Evolutionary conservation across 1,140 invertebrate species (phyloP).

Genomic region (Drosophila neocordata): DNA sequence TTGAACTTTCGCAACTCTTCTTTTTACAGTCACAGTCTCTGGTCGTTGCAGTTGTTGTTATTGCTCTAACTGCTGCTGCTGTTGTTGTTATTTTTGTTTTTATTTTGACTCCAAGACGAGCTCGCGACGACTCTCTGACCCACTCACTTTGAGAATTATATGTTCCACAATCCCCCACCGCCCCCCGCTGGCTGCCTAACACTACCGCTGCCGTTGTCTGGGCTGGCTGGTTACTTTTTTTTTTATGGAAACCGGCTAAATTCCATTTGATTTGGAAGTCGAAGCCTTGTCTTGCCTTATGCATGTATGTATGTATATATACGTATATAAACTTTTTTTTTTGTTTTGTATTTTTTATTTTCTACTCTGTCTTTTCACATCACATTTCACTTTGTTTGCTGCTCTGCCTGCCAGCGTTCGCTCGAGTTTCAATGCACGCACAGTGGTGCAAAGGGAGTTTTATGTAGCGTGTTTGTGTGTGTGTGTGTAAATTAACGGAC

Average conservation of each 20-base stretch:
- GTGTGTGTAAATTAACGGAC: neutral
- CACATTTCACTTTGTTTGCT: constrained; percentile 56
- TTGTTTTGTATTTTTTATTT: constrained; percentile 42
- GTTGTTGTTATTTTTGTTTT: neutral
- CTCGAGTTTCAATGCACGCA: constrained; percentile 45
- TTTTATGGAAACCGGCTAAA: constrained; percentile 80
- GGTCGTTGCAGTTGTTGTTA: neutral
- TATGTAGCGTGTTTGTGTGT: neutral
- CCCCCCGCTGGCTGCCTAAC: constrained; percentile 6
- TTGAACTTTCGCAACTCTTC: constrained; percentile 49
- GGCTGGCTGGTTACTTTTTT: constrained; percentile 60
- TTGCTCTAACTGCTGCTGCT: neutral
- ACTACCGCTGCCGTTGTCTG: constrained; percentile 11
- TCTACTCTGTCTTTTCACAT: constrained; percentile 40
- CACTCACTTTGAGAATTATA: constrained; percentile 55
- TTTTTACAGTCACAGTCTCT: no score
- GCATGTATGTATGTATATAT: neutral
- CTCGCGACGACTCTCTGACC: constrained; percentile 39
- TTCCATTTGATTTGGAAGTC: constrained; percentile 77
- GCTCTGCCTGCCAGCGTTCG: neutral
- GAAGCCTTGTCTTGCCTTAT: constrained; percentile 54
- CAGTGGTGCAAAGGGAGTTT: neutral
- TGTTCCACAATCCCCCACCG: neutral
- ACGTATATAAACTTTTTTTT: neutral
- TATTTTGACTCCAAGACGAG: constrained; percentile 23